Evolutionary conservation across 1,140 invertebrate species (phyloP), one percentile per base, ranked within the genome.

Genomic region (Lanistes nyassanus): DNA sequence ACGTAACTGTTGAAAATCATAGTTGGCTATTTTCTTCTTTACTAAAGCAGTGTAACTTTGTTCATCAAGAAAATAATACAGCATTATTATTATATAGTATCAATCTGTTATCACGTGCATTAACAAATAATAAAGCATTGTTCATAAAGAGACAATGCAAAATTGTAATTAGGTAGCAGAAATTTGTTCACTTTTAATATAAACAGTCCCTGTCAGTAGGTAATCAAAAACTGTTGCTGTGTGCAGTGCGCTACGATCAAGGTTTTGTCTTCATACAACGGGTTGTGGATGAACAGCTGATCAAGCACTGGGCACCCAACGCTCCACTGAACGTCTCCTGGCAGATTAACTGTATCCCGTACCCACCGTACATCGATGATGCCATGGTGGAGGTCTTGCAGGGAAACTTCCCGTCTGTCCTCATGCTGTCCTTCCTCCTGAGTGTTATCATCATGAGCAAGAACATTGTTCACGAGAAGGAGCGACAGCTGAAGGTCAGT

Each of bases 211-310:
- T n/a, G n/a, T n/a, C n/a, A n/a, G n/a, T n/a, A n/a, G n/a, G n/a
- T n/a, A n/a, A n/a, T n/a, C n/a, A 31, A 29, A 36, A 47, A 69
- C 77, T 60, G 34, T 67, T 64, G 80, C 68, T 79, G 34, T 67
- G 77, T 87, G 62, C 83, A 94, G 93, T 91, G 70, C 94, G 94
- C 85, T 91, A 89, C 37, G 81, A 87, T 16, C 92, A 93, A 88
- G 92, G 93, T 74, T 94, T 95, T 83, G 84, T 94, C 16, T 89
- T 90, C 5, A 81, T 94, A 2, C 93, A 95, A 84, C 91, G 92
- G 82, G 89, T 91, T 2, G 81, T 94, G 11, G 92, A 92, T 23
- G 88, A 90, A 73, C 88, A 91, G 55, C 89, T 94, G n/a, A 92
- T 92, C 74, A 88, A 90, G 62, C n/a, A 60, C 16, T 76, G 77